These are phyloP conservation scores for Pyrochroa serraticornis DNA, from an alignment of 2,888 invertebrate genomes.

Conservation along the genomic window DNA sequence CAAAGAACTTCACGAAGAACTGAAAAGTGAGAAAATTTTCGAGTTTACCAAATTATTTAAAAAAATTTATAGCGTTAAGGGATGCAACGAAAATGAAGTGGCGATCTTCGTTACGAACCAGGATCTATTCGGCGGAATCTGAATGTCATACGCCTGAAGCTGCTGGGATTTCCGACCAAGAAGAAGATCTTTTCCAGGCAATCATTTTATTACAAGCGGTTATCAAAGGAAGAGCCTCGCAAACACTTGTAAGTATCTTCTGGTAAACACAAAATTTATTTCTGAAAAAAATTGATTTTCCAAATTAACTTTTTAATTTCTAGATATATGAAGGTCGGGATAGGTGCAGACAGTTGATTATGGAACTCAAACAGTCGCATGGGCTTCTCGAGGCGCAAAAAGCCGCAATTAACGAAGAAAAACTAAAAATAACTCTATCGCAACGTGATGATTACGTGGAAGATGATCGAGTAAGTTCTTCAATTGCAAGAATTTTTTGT, in stretches of 20 bases:
- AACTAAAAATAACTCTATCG: slow-evolving; percentile 46
- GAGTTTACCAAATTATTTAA: not conserved
- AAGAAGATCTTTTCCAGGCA: slow-evolving; percentile 62
- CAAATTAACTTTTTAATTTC: too few species aligned
- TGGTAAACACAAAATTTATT: not conserved
- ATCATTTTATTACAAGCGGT: slow-evolving; percentile 69
- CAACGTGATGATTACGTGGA: slow-evolving; percentile 49
- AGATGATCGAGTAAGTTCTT: slow-evolving; percentile 17
- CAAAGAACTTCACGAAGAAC: slow-evolving; percentile 64
- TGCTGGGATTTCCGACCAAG: slow-evolving; percentile 45
- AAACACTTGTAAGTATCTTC: slow-evolving; percentile 64
- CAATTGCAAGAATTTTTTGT: not conserved
- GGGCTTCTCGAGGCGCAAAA: slow-evolving; percentile 67
- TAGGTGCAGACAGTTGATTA: slow-evolving; percentile 71
- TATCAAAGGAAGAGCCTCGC: slow-evolving; percentile 73
- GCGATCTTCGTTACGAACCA: slow-evolving; percentile 41
- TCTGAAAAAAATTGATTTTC: not conserved
- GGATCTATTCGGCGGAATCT: slow-evolving; percentile 35
- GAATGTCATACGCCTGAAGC: slow-evolving; percentile 48
- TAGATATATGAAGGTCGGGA: slow-evolving; percentile 77
- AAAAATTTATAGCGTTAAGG: slow-evolving; percentile 19
- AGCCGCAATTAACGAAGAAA: slow-evolving; percentile 44
- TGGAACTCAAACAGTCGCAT: slow-evolving; percentile 72
- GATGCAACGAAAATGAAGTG: slow-evolving; percentile 18
- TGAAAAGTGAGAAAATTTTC: slow-evolving; percentile 58